Percentiles rank a stretch among this genome's conserved stretches.
These are phyloP conservation scores for Labroides dimidiatus DNA, from an alignment of 2,797 vertebrate species.

Conservation along the genomic window DNA sequence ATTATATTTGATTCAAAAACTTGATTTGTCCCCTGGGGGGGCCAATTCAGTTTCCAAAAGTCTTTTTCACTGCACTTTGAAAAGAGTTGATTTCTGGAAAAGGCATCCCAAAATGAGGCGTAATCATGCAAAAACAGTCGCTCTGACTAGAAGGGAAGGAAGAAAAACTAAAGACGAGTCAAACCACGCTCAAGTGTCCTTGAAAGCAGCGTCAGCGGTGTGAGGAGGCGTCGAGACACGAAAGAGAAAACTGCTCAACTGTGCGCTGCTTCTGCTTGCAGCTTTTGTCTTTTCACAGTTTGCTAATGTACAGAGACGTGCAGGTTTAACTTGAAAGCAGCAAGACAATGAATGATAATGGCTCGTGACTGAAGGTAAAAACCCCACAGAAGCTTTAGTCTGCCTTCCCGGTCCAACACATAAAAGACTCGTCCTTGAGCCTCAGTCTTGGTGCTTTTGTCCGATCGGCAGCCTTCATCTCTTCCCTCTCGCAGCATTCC, in stretches of 20 bases:
- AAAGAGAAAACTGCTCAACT: slow-evolving; percentile 55
- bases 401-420: slow-evolving; percentile 29
- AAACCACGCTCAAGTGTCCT: slow-evolving; percentile 47
- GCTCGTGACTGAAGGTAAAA: slow-evolving; percentile 56
- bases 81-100: neutral
- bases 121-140: slow-evolving; percentile 41
- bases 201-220: slow-evolving; percentile 46
- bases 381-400: slow-evolving; percentile 30
- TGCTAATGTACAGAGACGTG: slow-evolving; percentile 37
- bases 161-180: slow-evolving; percentile 31
- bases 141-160: neutral
- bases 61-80: slow-evolving; percentile 10
- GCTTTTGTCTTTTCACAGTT: slow-evolving; percentile 67
- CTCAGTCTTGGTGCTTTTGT: slow-evolving; percentile 60
- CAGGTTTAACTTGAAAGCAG: slow-evolving; percentile 56
- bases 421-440: slow-evolving; percentile 74
- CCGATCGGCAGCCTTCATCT: slow-evolving; percentile 23
- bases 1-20: too few species aligned
- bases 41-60: too few species aligned
- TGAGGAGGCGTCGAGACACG: slow-evolving; percentile 35
- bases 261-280: slow-evolving; percentile 17
- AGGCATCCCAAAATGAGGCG: too few species aligned
- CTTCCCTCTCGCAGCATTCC: slow-evolving; percentile 46
- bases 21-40: too few species aligned
- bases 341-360: slow-evolving; percentile 55